These are phyloP conservation scores for Agelastica alni DNA, from an alignment of 2,888 invertebrate genomes.

Conservation along the genomic window DNA sequence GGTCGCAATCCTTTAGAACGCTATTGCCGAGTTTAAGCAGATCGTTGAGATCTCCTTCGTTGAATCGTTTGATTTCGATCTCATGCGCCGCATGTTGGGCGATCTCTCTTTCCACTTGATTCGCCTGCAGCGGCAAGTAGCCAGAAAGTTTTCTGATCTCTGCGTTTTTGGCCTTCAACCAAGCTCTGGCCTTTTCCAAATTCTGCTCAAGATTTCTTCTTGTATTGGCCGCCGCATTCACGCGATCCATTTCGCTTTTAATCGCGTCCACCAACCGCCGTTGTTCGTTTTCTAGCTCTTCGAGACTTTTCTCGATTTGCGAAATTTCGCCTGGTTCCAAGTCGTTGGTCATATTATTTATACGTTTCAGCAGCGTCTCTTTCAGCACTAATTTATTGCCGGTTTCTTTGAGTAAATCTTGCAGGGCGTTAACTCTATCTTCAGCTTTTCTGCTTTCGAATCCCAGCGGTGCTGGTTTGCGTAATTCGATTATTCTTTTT, in stretches of 20 bases:
- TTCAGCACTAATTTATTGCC: constrained; percentile 82
- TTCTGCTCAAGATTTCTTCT: constrained; percentile 78
- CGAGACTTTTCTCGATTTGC: constrained; percentile 74
- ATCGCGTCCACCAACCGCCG: constrained; percentile 72
- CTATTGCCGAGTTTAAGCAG: constrained; percentile 75
- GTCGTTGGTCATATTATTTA: constrained; percentile 82
- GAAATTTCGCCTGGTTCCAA: constrained; percentile 83
- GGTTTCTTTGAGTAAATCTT: constrained; percentile 78
- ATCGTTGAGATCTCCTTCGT: constrained; percentile 74
- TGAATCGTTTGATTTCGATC: constrained; percentile 76
- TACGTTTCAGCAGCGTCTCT: constrained; percentile 81
- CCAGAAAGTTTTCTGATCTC: constrained; percentile 77
- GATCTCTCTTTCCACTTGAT: constrained; percentile 83
- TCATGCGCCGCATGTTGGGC: constrained; percentile 75
- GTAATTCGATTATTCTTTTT: constrained; percentile 70
- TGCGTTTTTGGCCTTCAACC: constrained; percentile 77
- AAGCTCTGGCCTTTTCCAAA: constrained; percentile 76
- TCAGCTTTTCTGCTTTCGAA: constrained; percentile 79
- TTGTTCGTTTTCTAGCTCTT: constrained; percentile 74
- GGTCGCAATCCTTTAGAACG: constrained; percentile 81
- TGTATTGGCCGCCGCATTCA: constrained; percentile 71
- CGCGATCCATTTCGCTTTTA: constrained; percentile 73
- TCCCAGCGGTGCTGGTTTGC: constrained; percentile 71
- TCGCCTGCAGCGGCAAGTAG: constrained; percentile 77
- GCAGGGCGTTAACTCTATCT: constrained; percentile 71